Percentiles rank a stretch among this genome's conserved stretches.
phyloP scores from a whole-genome alignment of 2,888 invertebrate species.

The Branchipolynoe longqiensis region DNA sequence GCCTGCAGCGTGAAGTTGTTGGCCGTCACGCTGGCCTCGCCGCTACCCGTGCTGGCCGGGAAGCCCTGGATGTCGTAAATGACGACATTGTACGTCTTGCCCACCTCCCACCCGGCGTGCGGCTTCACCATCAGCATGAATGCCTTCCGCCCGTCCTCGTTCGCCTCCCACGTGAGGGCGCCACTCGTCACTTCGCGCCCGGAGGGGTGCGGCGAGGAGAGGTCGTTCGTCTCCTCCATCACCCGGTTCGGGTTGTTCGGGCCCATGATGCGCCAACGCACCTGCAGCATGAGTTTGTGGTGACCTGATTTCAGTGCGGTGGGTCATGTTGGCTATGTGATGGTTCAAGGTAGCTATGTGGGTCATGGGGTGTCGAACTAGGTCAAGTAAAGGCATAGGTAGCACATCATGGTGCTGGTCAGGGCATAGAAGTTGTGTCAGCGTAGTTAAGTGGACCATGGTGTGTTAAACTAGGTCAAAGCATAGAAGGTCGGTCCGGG shows the following conservation, averaged over 20 bases:
- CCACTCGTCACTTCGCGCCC: conserved; percentile 74
- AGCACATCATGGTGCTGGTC: no score
- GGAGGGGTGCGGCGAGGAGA: conserved; percentile 67
- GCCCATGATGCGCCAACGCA: conserved; percentile 78
- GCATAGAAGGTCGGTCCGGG: no score
- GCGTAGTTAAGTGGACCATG: no score
- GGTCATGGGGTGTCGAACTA: no score
- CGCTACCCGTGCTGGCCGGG: conserved; percentile 72
- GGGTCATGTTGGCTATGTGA: neutral
- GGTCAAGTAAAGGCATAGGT: no score
- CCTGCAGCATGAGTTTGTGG: conserved; percentile 71
- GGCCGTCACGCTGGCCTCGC: conserved; percentile 73
- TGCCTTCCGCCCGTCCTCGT: conserved; percentile 74
- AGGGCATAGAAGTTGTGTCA: no score
- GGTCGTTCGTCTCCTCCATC: conserved; percentile 75
- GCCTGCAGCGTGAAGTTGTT: conserved; percentile 75
- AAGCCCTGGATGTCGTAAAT: conserved; percentile 73
- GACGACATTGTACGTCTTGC: conserved; percentile 75
- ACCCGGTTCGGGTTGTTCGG: conserved; percentile 76
- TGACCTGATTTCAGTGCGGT: neutral
- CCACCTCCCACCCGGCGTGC: conserved; percentile 78
- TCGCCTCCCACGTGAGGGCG: conserved; percentile 74
- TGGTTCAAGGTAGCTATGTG: no score
- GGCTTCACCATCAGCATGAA: conserved; percentile 75
- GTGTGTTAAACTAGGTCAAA: no score